Evolutionary conservation across 1,140 invertebrate genomes (phyloP).

Genomic region (Ceratosolen fusciceps): DNA sequence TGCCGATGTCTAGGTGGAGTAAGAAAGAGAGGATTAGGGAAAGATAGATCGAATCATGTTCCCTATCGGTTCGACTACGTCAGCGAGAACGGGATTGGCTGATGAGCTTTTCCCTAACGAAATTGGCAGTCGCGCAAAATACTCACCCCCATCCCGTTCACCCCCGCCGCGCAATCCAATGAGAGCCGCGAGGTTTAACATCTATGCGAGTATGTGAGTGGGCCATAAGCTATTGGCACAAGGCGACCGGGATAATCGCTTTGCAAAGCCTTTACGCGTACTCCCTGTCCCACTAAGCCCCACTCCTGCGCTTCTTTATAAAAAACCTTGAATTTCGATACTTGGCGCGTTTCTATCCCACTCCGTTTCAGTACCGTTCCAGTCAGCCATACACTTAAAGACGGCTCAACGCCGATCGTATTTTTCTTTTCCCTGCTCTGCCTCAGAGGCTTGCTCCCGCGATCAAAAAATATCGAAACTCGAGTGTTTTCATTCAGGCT

Average conservation of each 20-base stretch:
- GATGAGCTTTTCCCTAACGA: background rate
- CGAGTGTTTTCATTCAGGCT: too few species aligned
- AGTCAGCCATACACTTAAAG: background rate
- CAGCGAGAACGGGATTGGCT: constrained; percentile 43
- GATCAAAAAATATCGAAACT: too few species aligned
- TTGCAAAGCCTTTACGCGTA: background rate
- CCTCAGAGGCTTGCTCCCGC: too few species aligned
- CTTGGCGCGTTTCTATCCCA: background rate
- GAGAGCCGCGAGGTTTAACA: constrained; percentile 11
- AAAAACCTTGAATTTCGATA: constrained; percentile 19
- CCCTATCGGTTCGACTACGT: constrained; percentile 20
- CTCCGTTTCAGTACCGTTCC: background rate
- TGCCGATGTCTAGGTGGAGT: background rate
- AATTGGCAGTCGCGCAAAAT: constrained; percentile 32
- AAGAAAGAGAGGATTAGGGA: background rate
- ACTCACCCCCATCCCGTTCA: too few species aligned
- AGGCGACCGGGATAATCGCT: constrained; percentile 19
- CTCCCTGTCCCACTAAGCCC: background rate
- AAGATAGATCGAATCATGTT: background rate
- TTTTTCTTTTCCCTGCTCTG: too few species aligned
- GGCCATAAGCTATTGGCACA: constrained; percentile 11
- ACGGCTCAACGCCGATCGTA: background rate
- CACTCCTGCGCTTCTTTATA: too few species aligned
- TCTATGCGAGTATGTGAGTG: background rate
- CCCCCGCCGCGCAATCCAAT: constrained; percentile 9